Percentiles rank a stretch among this genome's conserved stretches.
phyloP scores from a whole-genome alignment of 2,797 vertebrate species.

The Petrocephalus schoutedeni region DNA sequence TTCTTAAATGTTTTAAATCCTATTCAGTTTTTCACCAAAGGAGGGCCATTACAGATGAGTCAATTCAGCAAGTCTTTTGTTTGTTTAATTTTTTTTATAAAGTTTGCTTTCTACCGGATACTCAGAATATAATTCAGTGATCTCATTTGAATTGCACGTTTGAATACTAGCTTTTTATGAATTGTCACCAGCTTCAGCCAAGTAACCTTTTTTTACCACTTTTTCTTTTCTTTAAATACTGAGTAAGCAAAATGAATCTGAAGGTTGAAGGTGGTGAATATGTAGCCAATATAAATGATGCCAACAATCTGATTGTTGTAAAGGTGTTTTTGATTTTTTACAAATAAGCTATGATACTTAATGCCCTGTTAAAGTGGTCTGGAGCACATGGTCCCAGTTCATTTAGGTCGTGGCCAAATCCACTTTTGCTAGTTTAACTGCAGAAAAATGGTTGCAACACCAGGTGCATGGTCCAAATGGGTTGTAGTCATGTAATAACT shows the following conservation, averaged over 20 bases:
- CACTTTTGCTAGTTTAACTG: neutral
- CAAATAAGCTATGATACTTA: neutral
- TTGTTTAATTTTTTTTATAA: neutral
- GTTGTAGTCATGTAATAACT: neutral
- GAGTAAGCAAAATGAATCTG: neutral
- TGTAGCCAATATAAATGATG: neutral
- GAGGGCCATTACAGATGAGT: neutral
- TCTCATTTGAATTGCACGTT: neutral
- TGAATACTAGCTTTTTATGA: neutral
- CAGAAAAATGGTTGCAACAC: neutral
- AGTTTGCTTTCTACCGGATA: neutral
- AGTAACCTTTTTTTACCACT: neutral
- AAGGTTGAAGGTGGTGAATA: neutral
- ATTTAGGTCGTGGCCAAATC: neutral
- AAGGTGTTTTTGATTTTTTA: neutral
- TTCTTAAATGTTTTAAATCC: neutral
- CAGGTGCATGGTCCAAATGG: neutral
- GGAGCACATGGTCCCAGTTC: neutral
- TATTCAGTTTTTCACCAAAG: conserved; percentile 5
- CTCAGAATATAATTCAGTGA: neutral
- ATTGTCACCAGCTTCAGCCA: neutral
- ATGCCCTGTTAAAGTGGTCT: neutral
- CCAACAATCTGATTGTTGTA: neutral
- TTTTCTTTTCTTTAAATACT: neutral
- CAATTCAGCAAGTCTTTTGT: neutral